phyloP scores from a whole-genome alignment of 1,140 invertebrate genomes.

The Amphibalanus amphitrite region DNA sequence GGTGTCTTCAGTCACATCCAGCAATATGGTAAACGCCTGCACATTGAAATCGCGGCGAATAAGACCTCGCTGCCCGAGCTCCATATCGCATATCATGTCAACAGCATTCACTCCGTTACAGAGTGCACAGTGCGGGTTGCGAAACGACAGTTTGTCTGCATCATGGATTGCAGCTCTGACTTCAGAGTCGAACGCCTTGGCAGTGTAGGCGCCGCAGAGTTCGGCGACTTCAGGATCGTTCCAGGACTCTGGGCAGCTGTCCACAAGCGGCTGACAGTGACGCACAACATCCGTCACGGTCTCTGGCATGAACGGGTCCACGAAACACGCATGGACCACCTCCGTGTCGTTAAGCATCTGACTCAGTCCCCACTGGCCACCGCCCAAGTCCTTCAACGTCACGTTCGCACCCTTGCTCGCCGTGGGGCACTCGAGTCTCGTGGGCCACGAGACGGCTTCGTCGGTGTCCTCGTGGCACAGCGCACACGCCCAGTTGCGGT shows the following conservation, averaged over 20 bases:
- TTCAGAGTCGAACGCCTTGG: constrained; percentile 24
- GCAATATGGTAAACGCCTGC: constrained; percentile 31
- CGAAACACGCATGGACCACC: constrained; percentile 12
- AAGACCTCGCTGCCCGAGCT: too few species aligned
- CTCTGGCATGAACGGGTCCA: constrained; percentile 22
- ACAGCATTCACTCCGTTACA: constrained; percentile 30
- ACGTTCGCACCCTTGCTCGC: constrained; percentile 13
- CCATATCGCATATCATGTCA: constrained; percentile 25
- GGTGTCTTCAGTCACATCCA: constrained; percentile 27
- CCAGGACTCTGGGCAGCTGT: constrained; percentile 24
- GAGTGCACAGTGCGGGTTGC: constrained; percentile 38
- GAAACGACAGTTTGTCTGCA: constrained; percentile 21
- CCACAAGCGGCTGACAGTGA: constrained; percentile 20
- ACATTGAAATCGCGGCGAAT: too few species aligned
- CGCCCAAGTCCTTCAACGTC: constrained; percentile 15
- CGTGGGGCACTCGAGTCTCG: constrained; percentile 25
- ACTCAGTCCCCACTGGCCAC: constrained; percentile 17
- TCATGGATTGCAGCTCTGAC: too few species aligned
- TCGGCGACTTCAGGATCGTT: constrained; percentile 20
- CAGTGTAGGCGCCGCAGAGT: constrained; percentile 27
- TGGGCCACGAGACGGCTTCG: constrained; percentile 27
- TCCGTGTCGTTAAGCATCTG: constrained; percentile 20
- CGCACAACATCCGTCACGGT: constrained; percentile 21
- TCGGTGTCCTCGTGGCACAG: constrained; percentile 30
- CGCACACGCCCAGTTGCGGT: constrained; percentile 37